phyloP scores from a whole-genome alignment of 2,888 invertebrate species.

The Odontothrips loti region DNA sequence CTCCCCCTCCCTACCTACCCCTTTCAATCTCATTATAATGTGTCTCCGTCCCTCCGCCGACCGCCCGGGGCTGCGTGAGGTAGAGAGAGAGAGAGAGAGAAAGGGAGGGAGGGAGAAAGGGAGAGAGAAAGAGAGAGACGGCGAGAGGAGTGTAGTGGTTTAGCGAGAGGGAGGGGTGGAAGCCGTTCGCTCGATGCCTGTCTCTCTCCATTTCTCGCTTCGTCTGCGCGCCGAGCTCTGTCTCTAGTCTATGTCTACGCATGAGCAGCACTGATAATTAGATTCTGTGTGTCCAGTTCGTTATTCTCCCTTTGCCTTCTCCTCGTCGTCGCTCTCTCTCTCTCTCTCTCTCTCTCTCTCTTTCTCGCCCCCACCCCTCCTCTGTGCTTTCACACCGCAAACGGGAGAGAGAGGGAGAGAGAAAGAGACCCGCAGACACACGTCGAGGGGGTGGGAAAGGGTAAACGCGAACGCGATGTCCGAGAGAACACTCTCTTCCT shows the following conservation, averaged over 20 bases:
- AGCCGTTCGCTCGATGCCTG: background rate
- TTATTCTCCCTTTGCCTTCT: background rate
- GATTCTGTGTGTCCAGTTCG: conserved; percentile 26
- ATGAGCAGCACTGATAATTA: conserved; percentile 25
- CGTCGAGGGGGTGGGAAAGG: too few species aligned
- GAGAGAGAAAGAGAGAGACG: background rate
- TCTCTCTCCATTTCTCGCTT: conserved; percentile 14
- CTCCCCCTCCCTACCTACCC: background rate
- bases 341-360: background rate
- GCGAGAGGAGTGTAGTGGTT: background rate
- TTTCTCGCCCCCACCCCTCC: too few species aligned
- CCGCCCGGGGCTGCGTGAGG: background rate
- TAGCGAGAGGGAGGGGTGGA: too few species aligned
- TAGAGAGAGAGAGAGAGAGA: background rate
- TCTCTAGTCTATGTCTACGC: conserved; percentile 21
- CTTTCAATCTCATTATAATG: conserved; percentile 25
- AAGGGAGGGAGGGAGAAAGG: background rate
- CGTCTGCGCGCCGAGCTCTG: background rate
- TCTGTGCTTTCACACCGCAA: background rate
- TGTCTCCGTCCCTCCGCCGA: conserved; percentile 17
- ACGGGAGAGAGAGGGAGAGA: too few species aligned
- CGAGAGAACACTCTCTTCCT: background rate
- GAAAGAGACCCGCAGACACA: too few species aligned
- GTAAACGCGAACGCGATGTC: too few species aligned
- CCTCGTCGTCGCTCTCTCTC: background rate